These are phyloP conservation scores for Macaria notata DNA, from an alignment of 2,888 invertebrate genomes.

Conservation along the genomic window DNA sequence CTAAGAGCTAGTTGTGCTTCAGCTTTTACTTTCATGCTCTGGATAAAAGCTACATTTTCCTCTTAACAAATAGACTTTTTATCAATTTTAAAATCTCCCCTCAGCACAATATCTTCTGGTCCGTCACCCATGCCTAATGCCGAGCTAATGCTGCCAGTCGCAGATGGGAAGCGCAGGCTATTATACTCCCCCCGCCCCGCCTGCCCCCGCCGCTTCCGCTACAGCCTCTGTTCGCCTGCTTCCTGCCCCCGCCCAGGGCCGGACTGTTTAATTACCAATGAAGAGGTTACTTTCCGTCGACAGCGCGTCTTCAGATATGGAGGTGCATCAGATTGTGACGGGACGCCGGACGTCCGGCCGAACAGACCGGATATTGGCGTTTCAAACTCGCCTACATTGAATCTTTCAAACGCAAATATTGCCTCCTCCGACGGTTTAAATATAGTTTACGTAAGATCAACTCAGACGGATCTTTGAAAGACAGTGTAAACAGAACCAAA, in stretches of 20 bases:
- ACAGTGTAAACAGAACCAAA: too few relatives aligned
- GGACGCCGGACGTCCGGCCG: conserved; percentile 3
- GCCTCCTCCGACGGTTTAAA: not conserved
- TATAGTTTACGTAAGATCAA: not conserved
- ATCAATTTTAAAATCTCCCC: conserved; percentile 17
- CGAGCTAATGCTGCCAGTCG: conserved; percentile 29
- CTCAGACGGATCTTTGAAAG: not conserved
- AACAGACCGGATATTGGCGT: conserved; percentile 9
- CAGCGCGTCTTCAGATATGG: conserved; percentile 20
- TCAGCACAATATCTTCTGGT: conserved; percentile 28
- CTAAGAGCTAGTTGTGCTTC: too few relatives aligned
- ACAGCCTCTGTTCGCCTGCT: conserved; percentile 32
- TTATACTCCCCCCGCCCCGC: conserved; percentile 31
- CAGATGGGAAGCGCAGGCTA: conserved; percentile 37
- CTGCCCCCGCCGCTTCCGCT: conserved; percentile 35
- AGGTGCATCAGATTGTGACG: conserved; percentile 12
- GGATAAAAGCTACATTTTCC: not conserved
- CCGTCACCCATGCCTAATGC: conserved; percentile 29
- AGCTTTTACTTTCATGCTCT: too few relatives aligned
- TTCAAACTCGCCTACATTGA: conserved; percentile 6
- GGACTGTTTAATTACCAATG: conserved; percentile 31
- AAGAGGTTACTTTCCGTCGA: conserved; percentile 15
- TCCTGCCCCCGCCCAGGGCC: conserved; percentile 33
- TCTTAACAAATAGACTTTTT: conserved; percentile 3
- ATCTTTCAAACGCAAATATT: conserved; percentile 2